Conservation (phyloP, 1,140 invertebrate genomes). For the Steinernema feltiae region DNA sequence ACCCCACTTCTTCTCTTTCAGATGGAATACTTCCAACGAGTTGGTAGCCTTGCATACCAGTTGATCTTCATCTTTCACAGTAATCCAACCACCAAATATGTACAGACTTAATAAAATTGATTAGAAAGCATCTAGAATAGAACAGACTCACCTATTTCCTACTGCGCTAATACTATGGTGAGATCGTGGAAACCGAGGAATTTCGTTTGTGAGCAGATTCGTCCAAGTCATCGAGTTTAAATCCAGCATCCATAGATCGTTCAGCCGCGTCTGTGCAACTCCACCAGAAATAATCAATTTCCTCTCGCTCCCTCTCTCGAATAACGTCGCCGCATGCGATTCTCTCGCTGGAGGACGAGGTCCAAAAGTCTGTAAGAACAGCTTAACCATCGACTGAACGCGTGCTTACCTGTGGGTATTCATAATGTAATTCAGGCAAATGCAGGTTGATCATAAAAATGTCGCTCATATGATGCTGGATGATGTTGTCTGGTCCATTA, state of each 20-base stretch:
- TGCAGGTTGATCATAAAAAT: conserved; percentile 7
- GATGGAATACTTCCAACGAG: neutral
- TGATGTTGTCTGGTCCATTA: neutral
- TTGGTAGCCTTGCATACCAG: neutral
- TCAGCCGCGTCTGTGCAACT: neutral
- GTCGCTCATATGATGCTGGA: neutral
- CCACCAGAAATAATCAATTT: neutral
- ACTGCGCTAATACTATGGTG: neutral
- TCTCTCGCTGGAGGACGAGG: neutral
- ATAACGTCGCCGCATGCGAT: neutral
- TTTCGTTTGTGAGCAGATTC: neutral
- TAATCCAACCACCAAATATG: neutral
- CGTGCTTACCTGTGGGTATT: neutral
- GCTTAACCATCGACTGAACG: neutral
- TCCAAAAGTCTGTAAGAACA: neutral
- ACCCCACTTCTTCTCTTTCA: neutral
- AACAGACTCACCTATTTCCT: neutral
- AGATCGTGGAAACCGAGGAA: neutral
- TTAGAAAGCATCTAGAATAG: neutral
- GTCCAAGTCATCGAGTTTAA: neutral
- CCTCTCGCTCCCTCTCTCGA: neutral
- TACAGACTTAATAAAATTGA: neutral
- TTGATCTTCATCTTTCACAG: neutral
- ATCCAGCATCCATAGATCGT: neutral
- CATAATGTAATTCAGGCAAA: neutral